Conservation (phyloP, 2,888 invertebrate genomes). For the Mesoligia furuncula region DNA sequence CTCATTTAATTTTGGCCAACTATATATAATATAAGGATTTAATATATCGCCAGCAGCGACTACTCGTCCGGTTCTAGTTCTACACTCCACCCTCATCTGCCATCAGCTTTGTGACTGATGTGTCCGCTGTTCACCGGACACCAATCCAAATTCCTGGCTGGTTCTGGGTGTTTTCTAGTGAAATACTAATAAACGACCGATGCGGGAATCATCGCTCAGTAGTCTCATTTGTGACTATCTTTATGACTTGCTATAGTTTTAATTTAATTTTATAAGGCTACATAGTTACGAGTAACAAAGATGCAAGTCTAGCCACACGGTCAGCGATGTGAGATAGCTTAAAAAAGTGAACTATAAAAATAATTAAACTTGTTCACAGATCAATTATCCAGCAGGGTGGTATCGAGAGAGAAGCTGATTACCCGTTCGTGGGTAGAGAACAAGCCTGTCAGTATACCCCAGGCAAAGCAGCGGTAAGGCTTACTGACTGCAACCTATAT, state of each 20-base stretch:
- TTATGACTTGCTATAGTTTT: background rate
- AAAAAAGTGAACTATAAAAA: background rate
- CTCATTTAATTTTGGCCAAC: background rate
- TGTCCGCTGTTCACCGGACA: background rate
- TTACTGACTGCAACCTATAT: slow-evolving; percentile 27
- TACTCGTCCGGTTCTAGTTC: background rate
- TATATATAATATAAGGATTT: background rate
- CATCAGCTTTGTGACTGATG: background rate
- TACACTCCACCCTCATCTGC: background rate
- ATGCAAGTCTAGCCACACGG: no score
- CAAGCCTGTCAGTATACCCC: slow-evolving; percentile 43
- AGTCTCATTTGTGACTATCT: background rate
- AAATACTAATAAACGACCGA: background rate
- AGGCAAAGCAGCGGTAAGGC: slow-evolving; percentile 14
- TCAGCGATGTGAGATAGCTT: background rate
- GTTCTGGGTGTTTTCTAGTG: background rate
- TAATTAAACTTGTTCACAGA: slow-evolving; percentile 26
- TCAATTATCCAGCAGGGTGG: slow-evolving; percentile 59
- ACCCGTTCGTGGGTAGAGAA: slow-evolving; percentile 48
- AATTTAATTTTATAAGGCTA: background rate
- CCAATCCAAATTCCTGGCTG: background rate
- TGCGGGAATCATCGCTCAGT: background rate
- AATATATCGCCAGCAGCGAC: background rate
- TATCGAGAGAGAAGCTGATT: slow-evolving; percentile 51
- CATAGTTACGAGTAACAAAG: background rate